Base-by-base conservation (phyloP, 53 echinoderm and acorn worm species). In the Temnopleurus reevesii region DNA sequence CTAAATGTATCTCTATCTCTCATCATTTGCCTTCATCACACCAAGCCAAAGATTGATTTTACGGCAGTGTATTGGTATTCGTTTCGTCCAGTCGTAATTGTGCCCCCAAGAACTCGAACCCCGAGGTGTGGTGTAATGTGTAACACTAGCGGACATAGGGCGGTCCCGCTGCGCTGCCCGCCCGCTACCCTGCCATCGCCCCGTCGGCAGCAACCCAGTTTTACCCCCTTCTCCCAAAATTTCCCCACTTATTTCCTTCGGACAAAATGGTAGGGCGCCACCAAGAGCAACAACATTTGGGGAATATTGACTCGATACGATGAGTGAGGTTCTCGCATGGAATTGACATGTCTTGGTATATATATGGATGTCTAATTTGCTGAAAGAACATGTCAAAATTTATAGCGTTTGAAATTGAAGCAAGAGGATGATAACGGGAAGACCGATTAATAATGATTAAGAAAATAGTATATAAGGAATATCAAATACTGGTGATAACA, bases 91-190 rank as follows among this genome's bases (percentile, higher is more conserved):
- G 34, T n/a, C 33, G 88, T 87, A 66, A 87, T 87, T 87, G 38
- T 66, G 88, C 88, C 66, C 88, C 88, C 46, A 46, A 66, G 71
- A 66, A 51, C 51, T 29, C 15, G 35, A 43, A 49, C 66, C 88
- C 88, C 46, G 19, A 30, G 88, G 88, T 87, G 51, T 87, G 88
- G 66, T 87, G 88, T 87, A 87, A 87, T 87, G 53, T 65, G 88
- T 87, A 87, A 87, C 88, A 66, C 88, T 87, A 87, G 47, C 88
- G 46, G 65, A 49, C 33, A 47, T 12, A 25, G 88, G 88, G 88
- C 88, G 88, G 88, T 86, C 61, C 86, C 86, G 36, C 15, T 34
- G n/a, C 88, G 43, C 65, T 71, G 45, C 88, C 79, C 59, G 38
- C 61, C 86, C 86, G 36, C 15, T 34, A 12, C 88, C 26, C 65